phyloP scores from a whole-genome alignment of 2,797 vertebrate species.

The Pteronotus mesoamericanus region DNA sequence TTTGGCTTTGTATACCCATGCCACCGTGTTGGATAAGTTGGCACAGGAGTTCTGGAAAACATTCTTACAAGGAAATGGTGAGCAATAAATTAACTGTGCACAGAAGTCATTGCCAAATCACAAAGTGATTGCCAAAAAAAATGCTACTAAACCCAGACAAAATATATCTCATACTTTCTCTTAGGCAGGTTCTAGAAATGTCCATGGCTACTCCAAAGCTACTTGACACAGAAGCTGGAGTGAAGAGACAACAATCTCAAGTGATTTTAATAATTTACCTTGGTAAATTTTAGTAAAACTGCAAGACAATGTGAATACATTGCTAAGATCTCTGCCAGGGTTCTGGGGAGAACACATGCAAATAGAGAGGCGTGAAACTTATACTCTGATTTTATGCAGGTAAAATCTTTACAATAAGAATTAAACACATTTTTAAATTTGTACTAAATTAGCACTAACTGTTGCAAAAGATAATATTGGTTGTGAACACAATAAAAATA shows the following conservation, averaged over 20 bases:
- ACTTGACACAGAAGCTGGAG: not conserved
- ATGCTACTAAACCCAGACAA: not conserved
- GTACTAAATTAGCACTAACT: not conserved
- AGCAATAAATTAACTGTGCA: not conserved
- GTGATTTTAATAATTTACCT: not conserved
- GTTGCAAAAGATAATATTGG: not conserved
- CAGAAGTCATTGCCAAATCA: not conserved
- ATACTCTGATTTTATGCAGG: not conserved
- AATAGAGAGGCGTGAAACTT: not conserved
- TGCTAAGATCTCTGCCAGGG: not conserved
- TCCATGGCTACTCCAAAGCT: not conserved
- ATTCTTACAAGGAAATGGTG: not conserved
- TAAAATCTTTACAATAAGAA: not conserved
- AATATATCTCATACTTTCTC: not conserved
- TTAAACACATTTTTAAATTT: not conserved
- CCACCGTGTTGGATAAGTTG: not conserved
- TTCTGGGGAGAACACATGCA: not conserved
- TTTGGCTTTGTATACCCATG: not conserved
- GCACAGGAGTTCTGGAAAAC: not conserved
- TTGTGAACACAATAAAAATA: not conserved
- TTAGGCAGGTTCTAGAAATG: not conserved
- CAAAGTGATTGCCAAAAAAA: not conserved
- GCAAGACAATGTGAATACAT: not conserved
- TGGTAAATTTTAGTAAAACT: not conserved
- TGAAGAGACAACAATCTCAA: not conserved